phyloP scores from a whole-genome alignment of 37 sponge, comb jelly and placozoan genomes.

The Tethya wilhelma region DNA sequence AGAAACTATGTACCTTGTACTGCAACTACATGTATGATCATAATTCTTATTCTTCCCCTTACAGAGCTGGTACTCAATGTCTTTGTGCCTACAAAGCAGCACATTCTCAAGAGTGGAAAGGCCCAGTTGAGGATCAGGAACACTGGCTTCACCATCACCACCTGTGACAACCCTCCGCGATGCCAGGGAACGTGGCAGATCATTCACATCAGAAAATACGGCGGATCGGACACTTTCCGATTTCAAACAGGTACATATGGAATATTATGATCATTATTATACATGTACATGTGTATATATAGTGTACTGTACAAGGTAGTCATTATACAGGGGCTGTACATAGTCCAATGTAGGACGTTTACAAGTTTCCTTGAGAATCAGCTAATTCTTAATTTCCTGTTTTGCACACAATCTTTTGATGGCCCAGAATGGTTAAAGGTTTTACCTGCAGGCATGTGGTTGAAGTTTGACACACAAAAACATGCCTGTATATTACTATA shows the following conservation, averaged over 20 bases:
- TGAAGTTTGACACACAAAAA: no score
- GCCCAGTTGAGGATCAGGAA: slow-evolving; percentile 59
- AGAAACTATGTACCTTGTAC: no score
- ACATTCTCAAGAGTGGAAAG: slow-evolving; percentile 31
- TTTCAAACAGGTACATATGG: slow-evolving; percentile 62
- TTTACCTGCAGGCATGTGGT: no score
- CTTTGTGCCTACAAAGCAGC: slow-evolving; percentile 53
- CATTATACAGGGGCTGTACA: no score
- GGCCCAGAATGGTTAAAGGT: no score
- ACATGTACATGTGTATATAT: background rate
- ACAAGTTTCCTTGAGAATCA: background rate
- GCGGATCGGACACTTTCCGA: slow-evolving; percentile 40
- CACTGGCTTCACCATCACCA: slow-evolving; percentile 71
- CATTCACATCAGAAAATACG: slow-evolving; percentile 69
- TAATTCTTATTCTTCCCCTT: slow-evolving; percentile 9
- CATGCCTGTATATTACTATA: no score
- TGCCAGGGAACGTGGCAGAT: slow-evolving; percentile 69
- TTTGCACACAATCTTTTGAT: no score
- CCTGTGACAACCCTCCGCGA: slow-evolving; percentile 62
- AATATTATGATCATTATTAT: no score
- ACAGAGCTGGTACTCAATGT: slow-evolving; percentile 59
- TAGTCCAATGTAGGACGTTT: no score
- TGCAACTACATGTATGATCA: no score
- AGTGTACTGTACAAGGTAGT: no score
- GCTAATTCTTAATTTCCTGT: no score